phyloP scores from a whole-genome alignment of 2,888 invertebrate genomes.

The Rutpela maculata region DNA sequence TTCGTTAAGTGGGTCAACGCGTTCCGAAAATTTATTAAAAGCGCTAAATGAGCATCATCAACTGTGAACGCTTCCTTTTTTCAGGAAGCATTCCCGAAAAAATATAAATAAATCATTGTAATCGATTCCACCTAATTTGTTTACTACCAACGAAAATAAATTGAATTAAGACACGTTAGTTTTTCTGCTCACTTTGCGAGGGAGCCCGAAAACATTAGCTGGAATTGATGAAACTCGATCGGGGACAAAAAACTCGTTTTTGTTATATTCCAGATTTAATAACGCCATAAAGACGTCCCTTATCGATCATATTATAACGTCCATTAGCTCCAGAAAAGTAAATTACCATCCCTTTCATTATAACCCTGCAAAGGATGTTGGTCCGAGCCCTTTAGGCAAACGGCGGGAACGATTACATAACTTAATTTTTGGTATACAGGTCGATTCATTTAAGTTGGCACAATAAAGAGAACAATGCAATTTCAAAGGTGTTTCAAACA shows the following conservation, averaged over 20 bases:
- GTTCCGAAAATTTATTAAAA: background rate
- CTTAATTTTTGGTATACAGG: background rate
- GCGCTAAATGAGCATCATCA: background rate
- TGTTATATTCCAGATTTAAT: conserved; percentile 20
- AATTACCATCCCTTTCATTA: conserved; percentile 8
- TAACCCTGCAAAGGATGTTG: background rate
- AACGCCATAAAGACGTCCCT: conserved; percentile 25
- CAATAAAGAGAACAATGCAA: too few relatives aligned
- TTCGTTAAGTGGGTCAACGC: background rate
- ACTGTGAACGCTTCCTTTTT: background rate
- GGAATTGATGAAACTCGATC: background rate
- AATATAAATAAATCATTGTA: conserved; percentile 18
- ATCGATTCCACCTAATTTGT: conserved; percentile 17
- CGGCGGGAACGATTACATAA: background rate
- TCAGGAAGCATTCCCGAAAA: background rate
- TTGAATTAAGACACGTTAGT: conserved; percentile 16
- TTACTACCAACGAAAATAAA: conserved; percentile 30
- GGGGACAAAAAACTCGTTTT: conserved; percentile 19
- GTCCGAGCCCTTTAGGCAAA: background rate
- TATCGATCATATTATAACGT: conserved; percentile 20
- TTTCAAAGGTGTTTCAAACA: too few relatives aligned
- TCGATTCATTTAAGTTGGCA: too few relatives aligned
- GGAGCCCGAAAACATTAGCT: conserved; percentile 5
- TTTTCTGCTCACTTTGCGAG: background rate
- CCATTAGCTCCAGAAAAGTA: conserved; percentile 13